Conservation (phyloP, 2,888 invertebrate species). For the Blastobasis lacticolella region DNA sequence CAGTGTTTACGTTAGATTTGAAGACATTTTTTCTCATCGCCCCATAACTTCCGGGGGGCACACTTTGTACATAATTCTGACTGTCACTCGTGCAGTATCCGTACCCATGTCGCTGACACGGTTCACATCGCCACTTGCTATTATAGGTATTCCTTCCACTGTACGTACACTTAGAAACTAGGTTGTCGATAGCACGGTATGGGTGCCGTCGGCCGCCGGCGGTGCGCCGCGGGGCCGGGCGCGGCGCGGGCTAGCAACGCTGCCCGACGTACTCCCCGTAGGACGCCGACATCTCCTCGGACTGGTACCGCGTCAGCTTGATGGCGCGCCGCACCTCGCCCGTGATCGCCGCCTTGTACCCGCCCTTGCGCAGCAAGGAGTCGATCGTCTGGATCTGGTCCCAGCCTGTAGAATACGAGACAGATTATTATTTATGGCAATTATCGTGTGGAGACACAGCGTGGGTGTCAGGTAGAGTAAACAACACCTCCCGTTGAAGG, state of each 20-base stretch:
- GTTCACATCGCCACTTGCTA: constrained; percentile 13
- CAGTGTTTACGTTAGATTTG: constrained; percentile 35
- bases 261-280: constrained; percentile 88
- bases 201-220: not conserved
- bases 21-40: constrained; percentile 17
- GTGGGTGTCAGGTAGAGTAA: no score
- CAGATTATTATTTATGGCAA: no score
- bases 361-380: constrained; percentile 96
- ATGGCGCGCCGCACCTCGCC: constrained; percentile 90
- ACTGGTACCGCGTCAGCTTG: constrained; percentile 96
- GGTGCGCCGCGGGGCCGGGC: constrained; percentile 19
- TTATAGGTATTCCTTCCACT: constrained; percentile 30
- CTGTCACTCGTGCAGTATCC: constrained; percentile 18
- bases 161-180: constrained; percentile 55
- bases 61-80: constrained; percentile 59
- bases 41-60: constrained; percentile 15
- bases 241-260: constrained; percentile 83
- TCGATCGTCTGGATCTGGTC: constrained; percentile 99
- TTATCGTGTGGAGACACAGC: no score
- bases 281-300: constrained; percentile 93
- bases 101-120: constrained; percentile 18
- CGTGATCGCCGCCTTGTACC: constrained; percentile 94
- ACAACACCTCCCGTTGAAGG: no score
- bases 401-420: constrained; percentile 83
- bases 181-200: constrained; percentile 8